Evolutionary conservation across 2,888 invertebrate genomes (phyloP).

Genomic region (Plagodis dolabraria): DNA sequence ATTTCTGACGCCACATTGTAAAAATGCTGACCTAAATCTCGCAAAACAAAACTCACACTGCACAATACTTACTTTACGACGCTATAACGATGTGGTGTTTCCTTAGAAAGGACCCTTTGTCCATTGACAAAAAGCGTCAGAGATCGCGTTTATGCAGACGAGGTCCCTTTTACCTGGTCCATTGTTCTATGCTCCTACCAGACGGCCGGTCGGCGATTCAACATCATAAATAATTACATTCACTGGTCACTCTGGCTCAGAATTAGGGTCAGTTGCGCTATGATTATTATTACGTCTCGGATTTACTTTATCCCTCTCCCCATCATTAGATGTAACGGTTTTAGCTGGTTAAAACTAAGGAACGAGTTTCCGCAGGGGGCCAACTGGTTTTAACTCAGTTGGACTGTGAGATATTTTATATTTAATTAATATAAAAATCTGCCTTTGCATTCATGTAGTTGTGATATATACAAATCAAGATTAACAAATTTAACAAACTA

Average conservation of each 20-base stretch:
- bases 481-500: no score
- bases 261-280: constrained; percentile 78
- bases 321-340: constrained; percentile 85
- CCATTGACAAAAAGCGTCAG: constrained; percentile 80
- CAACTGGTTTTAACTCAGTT: constrained; percentile 71
- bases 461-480: background rate
- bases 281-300: constrained; percentile 74
- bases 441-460: constrained; percentile 16
- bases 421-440: constrained; percentile 67
- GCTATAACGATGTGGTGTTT: constrained; percentile 84
- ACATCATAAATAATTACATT: constrained; percentile 80
- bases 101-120: constrained; percentile 82
- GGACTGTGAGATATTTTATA: constrained; percentile 77
- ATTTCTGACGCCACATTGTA: constrained; percentile 77
- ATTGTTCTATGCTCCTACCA: constrained; percentile 79
- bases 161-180: constrained; percentile 75
- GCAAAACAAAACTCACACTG: constrained; percentile 77
- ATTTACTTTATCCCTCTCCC: constrained; percentile 79
- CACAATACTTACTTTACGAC: constrained; percentile 82
- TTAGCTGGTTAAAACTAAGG: constrained; percentile 83
- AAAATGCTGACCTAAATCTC: constrained; percentile 82
- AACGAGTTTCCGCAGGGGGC: constrained; percentile 79
- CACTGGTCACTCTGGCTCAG: constrained; percentile 72
- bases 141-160: constrained; percentile 79
- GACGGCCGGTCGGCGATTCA: constrained; percentile 76